A percentile compares a stretch with the other conserved stretches of the same genome.
These are phyloP conservation scores for Helicolenus hilgendorfi DNA, from an alignment of 2,797 vertebrate species.

Conservation along the genomic window DNA sequence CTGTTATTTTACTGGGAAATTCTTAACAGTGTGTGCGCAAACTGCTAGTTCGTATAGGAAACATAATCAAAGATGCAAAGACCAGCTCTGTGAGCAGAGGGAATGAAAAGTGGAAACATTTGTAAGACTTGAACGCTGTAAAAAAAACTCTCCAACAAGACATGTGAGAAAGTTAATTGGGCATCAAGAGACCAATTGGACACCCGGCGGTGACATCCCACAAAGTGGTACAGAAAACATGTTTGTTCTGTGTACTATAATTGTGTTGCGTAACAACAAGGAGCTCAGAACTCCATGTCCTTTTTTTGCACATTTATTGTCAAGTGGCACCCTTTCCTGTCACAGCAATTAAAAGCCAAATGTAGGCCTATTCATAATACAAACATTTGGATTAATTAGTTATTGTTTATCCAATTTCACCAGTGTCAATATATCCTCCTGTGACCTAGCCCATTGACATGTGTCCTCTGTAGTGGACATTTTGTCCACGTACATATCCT, in stretches of 20 bases:
- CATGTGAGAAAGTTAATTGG: slow-evolving; percentile 81
- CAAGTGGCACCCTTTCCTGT: slow-evolving; percentile 13
- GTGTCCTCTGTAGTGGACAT: too few species aligned
- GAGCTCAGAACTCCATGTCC: slow-evolving; percentile 28
- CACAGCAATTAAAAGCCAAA: neutral
- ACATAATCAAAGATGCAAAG: neutral
- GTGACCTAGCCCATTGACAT: too few species aligned
- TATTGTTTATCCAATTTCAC: neutral
- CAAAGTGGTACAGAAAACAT: slow-evolving; percentile 76
- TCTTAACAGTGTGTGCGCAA: neutral
- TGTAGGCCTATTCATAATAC: neutral
- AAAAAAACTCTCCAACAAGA: neutral
- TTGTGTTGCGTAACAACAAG: slow-evolving; percentile 67
- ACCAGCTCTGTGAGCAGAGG: neutral
- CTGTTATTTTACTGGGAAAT: too few species aligned
- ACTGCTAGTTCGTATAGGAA: accelerated
- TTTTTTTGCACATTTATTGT: slow-evolving; percentile 13
- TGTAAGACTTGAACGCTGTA: neutral
- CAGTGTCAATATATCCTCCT: neutral
- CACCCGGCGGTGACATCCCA: slow-evolving; percentile 41
- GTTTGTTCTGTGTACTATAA: slow-evolving; percentile 81
- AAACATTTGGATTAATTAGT: neutral
- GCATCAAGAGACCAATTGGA: slow-evolving; percentile 78
- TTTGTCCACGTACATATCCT: too few species aligned
- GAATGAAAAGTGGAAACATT: neutral